Evolutionary conservation across 1,140 invertebrate species (phyloP), one percentile per base, ranked within the genome.

Genomic region (Drosophila sp.): DNA sequence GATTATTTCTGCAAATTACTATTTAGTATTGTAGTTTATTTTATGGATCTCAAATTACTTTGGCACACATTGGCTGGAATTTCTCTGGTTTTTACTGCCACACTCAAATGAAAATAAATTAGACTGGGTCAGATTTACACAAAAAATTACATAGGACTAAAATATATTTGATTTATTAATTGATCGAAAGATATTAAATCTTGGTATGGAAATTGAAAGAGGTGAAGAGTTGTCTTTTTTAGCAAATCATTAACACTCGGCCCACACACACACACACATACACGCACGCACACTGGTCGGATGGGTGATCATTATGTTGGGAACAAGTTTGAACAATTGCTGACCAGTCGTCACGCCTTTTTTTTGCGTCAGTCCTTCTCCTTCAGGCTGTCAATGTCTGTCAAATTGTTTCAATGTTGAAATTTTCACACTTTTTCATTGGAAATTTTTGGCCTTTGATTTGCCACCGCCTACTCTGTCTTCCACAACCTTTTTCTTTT

Each of bases 331-430:
- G 61, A 68, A 61, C 71, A 76, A 69, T 55, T 41, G 41, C 73
- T 70, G 73, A 76, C 72, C 73, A 76, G 63, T 50, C 44, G 73
- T 76, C 73, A 76, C 73, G 73, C 73, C 73, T 76, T 70, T 57
- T 72, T 73, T 33, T 71, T 56, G 7, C 3, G 23, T 25, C 30
- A 38, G 2, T 33, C 40, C 33, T 66, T 30, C 17, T 32, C 6
- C 56, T 30, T 60, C 33, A 11, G 40, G 66, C 66, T 76, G 72
- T 73, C 73, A 61, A 76, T 76, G 66, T 76, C 73, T 67, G 70
- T 73, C 41, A 63, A 57, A 56, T 40, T 38, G 41, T 58, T 44
- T 61, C n/a, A 10, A 30, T 57, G 64, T 68, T 40, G 57, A 65
- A 74, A 76, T 75, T 8, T 76, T 76, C 72, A 76, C 73, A 76